Percentiles rank a stretch among this genome's conserved stretches.
These are phyloP conservation scores for Nudaria mundana DNA, from an alignment of 2,888 invertebrate species.

Conservation along the genomic window DNA sequence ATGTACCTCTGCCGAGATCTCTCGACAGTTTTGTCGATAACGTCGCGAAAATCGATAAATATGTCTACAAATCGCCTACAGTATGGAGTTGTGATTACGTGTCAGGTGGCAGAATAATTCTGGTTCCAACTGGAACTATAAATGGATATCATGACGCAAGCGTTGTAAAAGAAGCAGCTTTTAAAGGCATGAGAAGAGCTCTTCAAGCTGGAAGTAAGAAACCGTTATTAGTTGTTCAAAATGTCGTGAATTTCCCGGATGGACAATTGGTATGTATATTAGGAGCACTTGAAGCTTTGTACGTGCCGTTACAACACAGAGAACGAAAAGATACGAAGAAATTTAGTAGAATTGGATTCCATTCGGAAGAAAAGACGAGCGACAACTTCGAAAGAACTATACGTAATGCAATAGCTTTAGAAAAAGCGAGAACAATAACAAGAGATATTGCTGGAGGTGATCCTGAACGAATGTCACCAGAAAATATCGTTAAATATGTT, in stretches of 20 bases:
- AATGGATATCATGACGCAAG: constrained; percentile 79
- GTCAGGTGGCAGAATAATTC: constrained; percentile 84
- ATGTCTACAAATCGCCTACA: constrained; percentile 71
- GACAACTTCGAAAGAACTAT: constrained; percentile 80
- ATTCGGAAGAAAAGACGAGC: constrained; percentile 78
- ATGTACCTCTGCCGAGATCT: constrained; percentile 61
- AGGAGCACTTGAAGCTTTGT: constrained; percentile 93
- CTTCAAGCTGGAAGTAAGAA: constrained; percentile 90
- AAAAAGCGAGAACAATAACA: constrained; percentile 82
- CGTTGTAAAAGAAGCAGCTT: constrained; percentile 85
- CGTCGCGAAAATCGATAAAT: constrained; percentile 56
- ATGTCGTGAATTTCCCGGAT: constrained; percentile 85
- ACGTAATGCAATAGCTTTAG: constrained; percentile 82
- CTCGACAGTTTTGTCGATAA: constrained; percentile 59
- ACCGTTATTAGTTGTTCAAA: constrained; percentile 88
- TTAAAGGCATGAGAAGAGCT: constrained; percentile 88
- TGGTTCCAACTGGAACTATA: constrained; percentile 89
- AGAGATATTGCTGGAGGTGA: constrained; percentile 86
- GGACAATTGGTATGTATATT: constrained; percentile 90
- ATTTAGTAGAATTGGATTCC: constrained; percentile 83
- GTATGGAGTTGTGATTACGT: constrained; percentile 83
- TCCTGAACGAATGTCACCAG: constrained; percentile 94
- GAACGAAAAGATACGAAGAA: constrained; percentile 83
- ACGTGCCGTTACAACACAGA: constrained; percentile 89
- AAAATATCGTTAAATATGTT: constrained; percentile 89